These are phyloP conservation scores for Sinocyclocheilus maitianheensis DNA, from an alignment of 2,113 vertebrate species.

Conservation along the genomic window DNA sequence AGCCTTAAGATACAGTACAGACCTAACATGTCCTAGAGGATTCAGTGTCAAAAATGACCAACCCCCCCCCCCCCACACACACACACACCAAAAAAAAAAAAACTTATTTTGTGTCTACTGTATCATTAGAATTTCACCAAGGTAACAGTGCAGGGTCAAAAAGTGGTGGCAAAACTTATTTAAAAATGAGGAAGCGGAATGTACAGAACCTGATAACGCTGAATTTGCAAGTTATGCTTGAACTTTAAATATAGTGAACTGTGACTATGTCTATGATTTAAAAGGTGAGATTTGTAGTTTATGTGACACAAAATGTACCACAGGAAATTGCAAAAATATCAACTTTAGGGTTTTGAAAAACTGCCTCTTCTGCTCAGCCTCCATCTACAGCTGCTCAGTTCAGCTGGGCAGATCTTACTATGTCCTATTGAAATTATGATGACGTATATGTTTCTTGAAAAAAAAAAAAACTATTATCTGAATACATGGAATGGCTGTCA, in stretches of 20 bases:
- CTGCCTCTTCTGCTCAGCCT: too few relatives aligned
- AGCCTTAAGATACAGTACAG: background rate
- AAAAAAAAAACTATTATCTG: background rate
- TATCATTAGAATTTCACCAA: background rate
- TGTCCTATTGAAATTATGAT: background rate
- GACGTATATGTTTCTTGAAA: background rate
- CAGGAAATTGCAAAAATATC: background rate
- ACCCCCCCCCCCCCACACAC: too few relatives aligned
- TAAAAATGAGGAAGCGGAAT: background rate
- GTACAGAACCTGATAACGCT: background rate
- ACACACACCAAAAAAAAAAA: too few relatives aligned
- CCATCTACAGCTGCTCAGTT: too few relatives aligned
- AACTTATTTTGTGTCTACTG: too few relatives aligned
- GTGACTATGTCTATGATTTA: background rate
- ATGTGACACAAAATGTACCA: background rate
- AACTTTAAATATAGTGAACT: constrained; percentile 3
- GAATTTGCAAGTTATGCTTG: background rate
- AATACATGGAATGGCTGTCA: background rate
- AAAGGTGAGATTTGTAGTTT: background rate
- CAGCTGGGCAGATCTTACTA: background rate
- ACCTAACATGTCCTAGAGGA: background rate
- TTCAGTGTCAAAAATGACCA: too few relatives aligned
- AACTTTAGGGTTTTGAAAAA: too few relatives aligned
- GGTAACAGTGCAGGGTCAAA: constrained; percentile 40
- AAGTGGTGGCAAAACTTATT: background rate